Conservation (phyloP, 2,888 invertebrate genomes). For the Axea sp. region DNA sequence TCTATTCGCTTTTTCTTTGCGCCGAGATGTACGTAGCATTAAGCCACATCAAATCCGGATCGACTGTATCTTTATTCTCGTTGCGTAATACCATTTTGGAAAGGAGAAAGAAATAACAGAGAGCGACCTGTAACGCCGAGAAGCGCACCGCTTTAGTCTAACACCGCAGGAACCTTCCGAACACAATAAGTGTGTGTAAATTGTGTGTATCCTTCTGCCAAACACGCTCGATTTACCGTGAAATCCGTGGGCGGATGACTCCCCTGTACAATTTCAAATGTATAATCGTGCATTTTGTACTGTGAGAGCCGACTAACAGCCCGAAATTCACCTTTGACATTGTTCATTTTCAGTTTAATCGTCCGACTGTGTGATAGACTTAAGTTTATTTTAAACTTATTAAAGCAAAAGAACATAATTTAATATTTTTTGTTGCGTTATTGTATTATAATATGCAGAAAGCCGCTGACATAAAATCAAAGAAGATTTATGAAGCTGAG, state of each 20-base stretch:
- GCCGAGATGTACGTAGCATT: conserved; percentile 49
- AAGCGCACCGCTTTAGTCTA: conserved; percentile 65
- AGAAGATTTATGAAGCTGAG: no score
- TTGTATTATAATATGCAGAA: conserved; percentile 1
- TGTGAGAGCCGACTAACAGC: conserved; percentile 56
- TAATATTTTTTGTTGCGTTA: conserved; percentile 8
- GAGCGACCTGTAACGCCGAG: conserved; percentile 60
- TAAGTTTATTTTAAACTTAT: conserved; percentile 43
- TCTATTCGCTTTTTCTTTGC: conserved; percentile 55
- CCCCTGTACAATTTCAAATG: conserved; percentile 58
- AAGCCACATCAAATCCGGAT: conserved; percentile 69
- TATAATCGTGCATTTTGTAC: conserved; percentile 54
- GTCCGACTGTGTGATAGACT: conserved; percentile 16
- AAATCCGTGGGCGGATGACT: conserved; percentile 63
- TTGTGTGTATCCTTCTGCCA: conserved; percentile 57
- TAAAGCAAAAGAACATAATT: conserved; percentile 37
- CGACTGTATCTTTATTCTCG: conserved; percentile 68
- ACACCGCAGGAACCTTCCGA: conserved; percentile 73
- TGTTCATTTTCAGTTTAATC: conserved; percentile 56
- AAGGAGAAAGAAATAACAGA: conserved; percentile 50
- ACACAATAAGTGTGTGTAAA: conserved; percentile 61
- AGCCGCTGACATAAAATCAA: not conserved
- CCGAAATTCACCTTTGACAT: conserved; percentile 51
- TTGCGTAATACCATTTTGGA: conserved; percentile 63
- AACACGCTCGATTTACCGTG: conserved; percentile 66